Conservation (phyloP, 2,888 invertebrate genomes). For the Eueremaeus valkanovi region DNA sequence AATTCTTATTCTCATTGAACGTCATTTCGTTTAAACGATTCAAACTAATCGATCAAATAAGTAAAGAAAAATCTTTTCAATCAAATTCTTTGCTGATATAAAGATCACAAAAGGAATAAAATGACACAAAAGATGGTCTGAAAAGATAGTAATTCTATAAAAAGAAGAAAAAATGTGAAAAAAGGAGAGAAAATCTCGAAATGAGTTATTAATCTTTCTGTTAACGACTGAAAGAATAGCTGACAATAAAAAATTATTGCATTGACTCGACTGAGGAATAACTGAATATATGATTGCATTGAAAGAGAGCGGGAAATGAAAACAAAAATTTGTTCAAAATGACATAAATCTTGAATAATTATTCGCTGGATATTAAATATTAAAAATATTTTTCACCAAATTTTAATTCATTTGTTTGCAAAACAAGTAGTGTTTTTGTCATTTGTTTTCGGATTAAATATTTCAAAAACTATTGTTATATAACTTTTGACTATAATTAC, state of each 20-base stretch:
- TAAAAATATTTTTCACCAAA: not conserved
- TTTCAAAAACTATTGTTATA: not conserved
- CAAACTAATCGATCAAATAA: conserved; percentile 23
- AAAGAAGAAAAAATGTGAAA: not conserved
- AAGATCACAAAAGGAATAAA: not conserved
- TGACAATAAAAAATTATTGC: not conserved
- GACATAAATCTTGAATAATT: not conserved
- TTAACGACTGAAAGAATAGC: not conserved
- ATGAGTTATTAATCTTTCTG: not conserved
- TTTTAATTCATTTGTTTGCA: not conserved
- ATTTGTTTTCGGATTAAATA: conserved; percentile 8
- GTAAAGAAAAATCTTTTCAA: not conserved
- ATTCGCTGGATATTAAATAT: not conserved
- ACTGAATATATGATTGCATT: not conserved
- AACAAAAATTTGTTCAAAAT: not conserved
- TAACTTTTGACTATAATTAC: not conserved
- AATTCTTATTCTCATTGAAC: not conserved
- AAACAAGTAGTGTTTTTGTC: not conserved
- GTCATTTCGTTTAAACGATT: not conserved
- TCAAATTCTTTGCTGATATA: not conserved
- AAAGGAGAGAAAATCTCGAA: not conserved
- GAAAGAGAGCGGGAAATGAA: too few species aligned
- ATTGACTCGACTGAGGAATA: not conserved
- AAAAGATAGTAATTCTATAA: not conserved
- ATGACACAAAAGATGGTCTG: not conserved